phyloP scores from a whole-genome alignment of 2,113 vertebrate species.

The Toxostoma redivivum region DNA sequence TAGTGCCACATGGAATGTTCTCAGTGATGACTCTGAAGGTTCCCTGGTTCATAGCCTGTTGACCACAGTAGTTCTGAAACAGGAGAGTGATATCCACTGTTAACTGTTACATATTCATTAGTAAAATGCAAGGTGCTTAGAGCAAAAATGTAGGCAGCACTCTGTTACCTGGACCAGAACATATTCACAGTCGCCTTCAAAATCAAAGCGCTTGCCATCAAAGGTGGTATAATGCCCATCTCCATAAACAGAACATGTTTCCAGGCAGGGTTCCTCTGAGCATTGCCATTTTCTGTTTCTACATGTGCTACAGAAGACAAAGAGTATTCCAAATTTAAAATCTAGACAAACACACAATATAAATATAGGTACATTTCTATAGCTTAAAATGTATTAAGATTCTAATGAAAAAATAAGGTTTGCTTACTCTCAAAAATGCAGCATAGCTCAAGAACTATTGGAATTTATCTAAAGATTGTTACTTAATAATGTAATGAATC shows the following conservation, averaged over 20 bases:
- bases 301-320: conserved; percentile 75
- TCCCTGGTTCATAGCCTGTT: conserved; percentile 45
- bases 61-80: conserved; percentile 81
- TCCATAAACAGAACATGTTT: conserved; percentile 86
- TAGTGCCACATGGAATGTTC: conserved; percentile 90
- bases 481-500: neutral
- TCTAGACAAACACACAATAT: neutral
- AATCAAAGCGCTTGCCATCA: conserved; percentile 88
- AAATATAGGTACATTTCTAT: neutral
- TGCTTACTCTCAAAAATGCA: neutral
- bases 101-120: neutral
- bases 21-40: conserved; percentile 88
- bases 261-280: conserved; percentile 78
- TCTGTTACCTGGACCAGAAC: conserved; percentile 84
- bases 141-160: neutral
- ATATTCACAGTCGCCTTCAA: conserved; percentile 91
- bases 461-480: neutral
- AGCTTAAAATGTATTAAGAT: neutral
- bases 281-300: conserved; percentile 82
- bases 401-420: neutral
- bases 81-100: neutral
- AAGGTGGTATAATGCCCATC: conserved; percentile 91
- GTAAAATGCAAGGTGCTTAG: neutral
- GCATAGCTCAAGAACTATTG: neutral
- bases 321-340: neutral